These are phyloP conservation scores for Etheostoma spectabile DNA, from an alignment of 2,113 vertebrate species.

Conservation along the genomic window DNA sequence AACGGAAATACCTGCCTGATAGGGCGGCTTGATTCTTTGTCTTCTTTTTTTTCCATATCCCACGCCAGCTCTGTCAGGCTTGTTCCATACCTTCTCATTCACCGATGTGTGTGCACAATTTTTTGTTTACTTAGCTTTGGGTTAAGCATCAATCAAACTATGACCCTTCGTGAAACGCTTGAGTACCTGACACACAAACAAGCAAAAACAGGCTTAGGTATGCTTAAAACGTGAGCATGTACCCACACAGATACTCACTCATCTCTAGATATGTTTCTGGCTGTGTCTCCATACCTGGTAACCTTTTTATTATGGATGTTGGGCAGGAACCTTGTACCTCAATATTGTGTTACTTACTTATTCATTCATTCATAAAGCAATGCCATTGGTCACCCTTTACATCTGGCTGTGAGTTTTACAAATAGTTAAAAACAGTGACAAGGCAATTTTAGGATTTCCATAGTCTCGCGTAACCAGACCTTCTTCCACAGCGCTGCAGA, in stretches of 20 bases:
- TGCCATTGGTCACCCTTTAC: no score
- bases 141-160: slow-evolving; percentile 51
- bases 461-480: no score
- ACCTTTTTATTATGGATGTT: not conserved
- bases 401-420: no score
- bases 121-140: slow-evolving; percentile 53
- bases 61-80: not conserved
- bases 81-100: slow-evolving; percentile 14
- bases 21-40: not conserved
- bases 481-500: no score
- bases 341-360: no score
- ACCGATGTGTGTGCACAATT: not conserved
- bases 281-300: not conserved
- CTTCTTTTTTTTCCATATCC: not conserved
- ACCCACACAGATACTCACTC: not conserved
- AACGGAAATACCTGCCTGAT: not conserved
- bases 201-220: slow-evolving; percentile 56
- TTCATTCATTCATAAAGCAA: no score
- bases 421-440: no score
- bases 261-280: not conserved
- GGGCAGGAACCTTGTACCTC: no score
- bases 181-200: slow-evolving; percentile 23
- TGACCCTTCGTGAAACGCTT: slow-evolving; percentile 32
- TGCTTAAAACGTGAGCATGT: slow-evolving; percentile 3
- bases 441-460: no score